Evolutionary conservation across 2,888 invertebrate species (phyloP).

Genomic region (Acleris cristana): DNA sequence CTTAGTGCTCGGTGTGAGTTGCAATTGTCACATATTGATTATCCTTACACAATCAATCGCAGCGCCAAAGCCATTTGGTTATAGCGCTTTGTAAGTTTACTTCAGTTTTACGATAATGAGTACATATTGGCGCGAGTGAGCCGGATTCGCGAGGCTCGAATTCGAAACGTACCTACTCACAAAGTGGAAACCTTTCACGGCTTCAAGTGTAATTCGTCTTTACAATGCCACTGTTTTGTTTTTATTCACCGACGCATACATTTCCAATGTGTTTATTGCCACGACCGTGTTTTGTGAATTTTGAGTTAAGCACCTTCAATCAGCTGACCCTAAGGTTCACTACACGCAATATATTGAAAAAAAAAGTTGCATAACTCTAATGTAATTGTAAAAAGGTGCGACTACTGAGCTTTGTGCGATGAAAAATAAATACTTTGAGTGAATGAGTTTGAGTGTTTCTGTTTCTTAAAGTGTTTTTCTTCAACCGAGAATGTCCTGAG

Average conservation of each 20-base stretch:
- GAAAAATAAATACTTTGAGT: too few relatives aligned
- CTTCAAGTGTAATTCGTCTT: conserved; percentile 40
- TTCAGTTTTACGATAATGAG: conserved; percentile 23
- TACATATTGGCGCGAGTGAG: conserved; percentile 45
- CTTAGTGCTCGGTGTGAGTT: too few relatives aligned
- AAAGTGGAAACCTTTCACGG: conserved; percentile 60
- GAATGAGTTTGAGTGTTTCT: not conserved
- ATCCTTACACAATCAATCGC: too few relatives aligned
- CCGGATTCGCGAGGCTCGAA: conserved; percentile 42
- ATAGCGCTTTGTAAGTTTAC: conserved; percentile 28
- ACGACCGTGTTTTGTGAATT: conserved; percentile 4
- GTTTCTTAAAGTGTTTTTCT: conserved; percentile 15
- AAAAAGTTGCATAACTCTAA: too few relatives aligned
- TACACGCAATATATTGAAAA: too few relatives aligned
- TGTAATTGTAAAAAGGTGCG: too few relatives aligned
- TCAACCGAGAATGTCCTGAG: conserved; percentile 18
- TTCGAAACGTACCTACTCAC: conserved; percentile 56
- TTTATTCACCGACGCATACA: conserved; percentile 14
- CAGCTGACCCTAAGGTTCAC: not conserved
- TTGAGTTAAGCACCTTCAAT: not conserved
- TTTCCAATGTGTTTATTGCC: conserved; percentile 14
- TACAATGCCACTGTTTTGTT: conserved; percentile 15
- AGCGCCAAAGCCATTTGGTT: conserved; percentile 1
- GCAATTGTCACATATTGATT: too few relatives aligned
- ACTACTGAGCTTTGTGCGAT: too few relatives aligned